Evolutionary conservation across 2,888 invertebrate species (phyloP).

Genomic region (Diabrotica balteata): DNA sequence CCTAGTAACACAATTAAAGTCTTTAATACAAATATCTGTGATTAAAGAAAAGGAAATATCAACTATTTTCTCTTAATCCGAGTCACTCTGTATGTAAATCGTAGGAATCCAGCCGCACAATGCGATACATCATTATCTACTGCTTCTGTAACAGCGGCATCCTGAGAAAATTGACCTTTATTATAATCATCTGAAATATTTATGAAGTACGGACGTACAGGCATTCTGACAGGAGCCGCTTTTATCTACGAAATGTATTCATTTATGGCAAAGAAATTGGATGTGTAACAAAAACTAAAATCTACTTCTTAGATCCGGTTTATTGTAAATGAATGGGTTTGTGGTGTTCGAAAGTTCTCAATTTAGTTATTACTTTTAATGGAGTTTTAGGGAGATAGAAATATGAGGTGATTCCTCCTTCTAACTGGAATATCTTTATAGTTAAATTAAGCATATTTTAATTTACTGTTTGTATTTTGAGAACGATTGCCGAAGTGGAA

Average conservation of each 20-base stretch:
- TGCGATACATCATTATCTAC: conserved; percentile 37
- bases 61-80: no score
- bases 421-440: no score
- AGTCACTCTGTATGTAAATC: conserved; percentile 39
- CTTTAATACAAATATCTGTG: no score
- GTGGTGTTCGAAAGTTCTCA: neutral
- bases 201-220: conserved; percentile 13
- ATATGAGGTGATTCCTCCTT: no score
- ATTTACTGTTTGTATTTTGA: no score
- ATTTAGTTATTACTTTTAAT: neutral
- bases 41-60: no score
- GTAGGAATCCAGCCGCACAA: conserved; percentile 35
- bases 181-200: conserved; percentile 15
- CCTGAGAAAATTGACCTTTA: conserved; percentile 19
- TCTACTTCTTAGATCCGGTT: no score
- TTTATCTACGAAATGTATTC: conserved; percentile 5
- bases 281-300: neutral
- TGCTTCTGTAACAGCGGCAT: conserved; percentile 15
- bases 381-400: no score
- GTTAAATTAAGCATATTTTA: no score
- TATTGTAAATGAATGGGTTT: no score
- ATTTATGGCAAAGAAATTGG: conserved; percentile 4
- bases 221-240: conserved; percentile 9
- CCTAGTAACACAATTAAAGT: no score
- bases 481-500: no score